Base-by-base conservation (phyloP, 2,888 invertebrate species). In the Agrochola macilenta region DNA sequence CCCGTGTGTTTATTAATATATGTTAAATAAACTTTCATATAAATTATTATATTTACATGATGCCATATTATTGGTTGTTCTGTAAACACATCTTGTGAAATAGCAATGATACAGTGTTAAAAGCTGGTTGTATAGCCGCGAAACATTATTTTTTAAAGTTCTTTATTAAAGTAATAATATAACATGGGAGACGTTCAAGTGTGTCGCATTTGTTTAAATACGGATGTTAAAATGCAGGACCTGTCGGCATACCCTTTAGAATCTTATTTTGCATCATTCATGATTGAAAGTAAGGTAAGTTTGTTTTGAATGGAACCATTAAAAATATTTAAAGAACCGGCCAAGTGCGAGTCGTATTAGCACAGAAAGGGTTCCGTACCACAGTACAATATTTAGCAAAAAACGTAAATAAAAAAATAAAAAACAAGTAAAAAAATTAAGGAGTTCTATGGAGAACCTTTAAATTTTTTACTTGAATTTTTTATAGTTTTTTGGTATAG, bases 161-260 rank as follows among this genome's bases (percentile, higher is more conserved):
- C 65, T 61, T 49, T 57, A 69, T 58, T 61, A 30, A 81, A 54
- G 11, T 78, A 69, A 60, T 61, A 30, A 81, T 77, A 61, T n/a
- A 83, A 66, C 23, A 96, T 96, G 96, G 94, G 90, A 73, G 88
- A 92, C 39, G 73, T 94, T 2, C 92, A 89, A 92, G 94, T 94
- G n/a, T 96, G 96, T 81, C 92, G 95, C 74, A 92, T 96, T 81
- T 96, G 96, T 82, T 92, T 96, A 8, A 85, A 90, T 54, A 92
- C 88, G 82, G 92, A 94, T 81, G 94, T 94, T 11, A 94, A 91
- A 76, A 92, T 96, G 94, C 89, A 90, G 66, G 88, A 94, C 83
- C 81, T 96, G 52, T 89, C 90, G 46, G 85, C 85, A 12, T 91
- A 92, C 72, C 94, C 95, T 2, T 84, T 95, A 78, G 91, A 92